Conservation (phyloP, 2,113 vertebrate genomes). For the Isurus oxyrinchus region DNA sequence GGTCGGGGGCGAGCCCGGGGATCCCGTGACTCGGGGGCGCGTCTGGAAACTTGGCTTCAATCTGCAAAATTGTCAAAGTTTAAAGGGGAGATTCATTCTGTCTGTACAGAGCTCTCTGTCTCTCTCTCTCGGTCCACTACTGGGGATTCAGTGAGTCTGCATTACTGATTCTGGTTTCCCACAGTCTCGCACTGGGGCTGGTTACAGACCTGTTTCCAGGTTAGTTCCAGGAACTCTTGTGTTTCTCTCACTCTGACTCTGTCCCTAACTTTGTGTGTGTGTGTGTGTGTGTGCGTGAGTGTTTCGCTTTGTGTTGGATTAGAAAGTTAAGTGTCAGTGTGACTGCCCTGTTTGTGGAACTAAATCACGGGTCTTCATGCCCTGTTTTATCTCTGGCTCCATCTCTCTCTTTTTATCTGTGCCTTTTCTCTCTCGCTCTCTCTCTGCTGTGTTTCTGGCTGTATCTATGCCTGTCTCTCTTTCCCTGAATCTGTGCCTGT, state of each 20-base stretch:
- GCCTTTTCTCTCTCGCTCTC: not conserved
- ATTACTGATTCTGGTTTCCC: too few species aligned
- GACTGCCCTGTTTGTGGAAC: not conserved
- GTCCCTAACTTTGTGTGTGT: too few species aligned
- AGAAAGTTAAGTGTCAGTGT: not conserved
- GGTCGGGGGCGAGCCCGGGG: not conserved
- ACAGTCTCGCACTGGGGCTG: too few species aligned
- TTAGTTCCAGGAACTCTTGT: not conserved
- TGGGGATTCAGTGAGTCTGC: too few species aligned
- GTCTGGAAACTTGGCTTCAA: not conserved
- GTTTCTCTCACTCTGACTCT: not conserved
- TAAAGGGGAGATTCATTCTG: not conserved
- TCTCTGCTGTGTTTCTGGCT: too few species aligned
- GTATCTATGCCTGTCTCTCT: not conserved
- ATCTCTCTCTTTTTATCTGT: not conserved
- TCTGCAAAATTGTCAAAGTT: not conserved
- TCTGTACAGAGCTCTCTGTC: too few species aligned
- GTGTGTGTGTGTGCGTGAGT: not conserved
- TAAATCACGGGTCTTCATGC: not conserved
- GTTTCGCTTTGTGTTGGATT: not conserved
- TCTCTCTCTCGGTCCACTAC: too few species aligned
- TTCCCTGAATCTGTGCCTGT: not conserved
- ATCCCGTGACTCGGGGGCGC: conserved; percentile 27
- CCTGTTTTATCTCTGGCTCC: not conserved
- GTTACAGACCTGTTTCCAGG: not conserved